Percentiles rank a stretch among this genome's conserved stretches.
These are phyloP conservation scores for Petrolisthes manimaculis DNA, from an alignment of 2,888 invertebrate species.

Conservation along the genomic window DNA sequence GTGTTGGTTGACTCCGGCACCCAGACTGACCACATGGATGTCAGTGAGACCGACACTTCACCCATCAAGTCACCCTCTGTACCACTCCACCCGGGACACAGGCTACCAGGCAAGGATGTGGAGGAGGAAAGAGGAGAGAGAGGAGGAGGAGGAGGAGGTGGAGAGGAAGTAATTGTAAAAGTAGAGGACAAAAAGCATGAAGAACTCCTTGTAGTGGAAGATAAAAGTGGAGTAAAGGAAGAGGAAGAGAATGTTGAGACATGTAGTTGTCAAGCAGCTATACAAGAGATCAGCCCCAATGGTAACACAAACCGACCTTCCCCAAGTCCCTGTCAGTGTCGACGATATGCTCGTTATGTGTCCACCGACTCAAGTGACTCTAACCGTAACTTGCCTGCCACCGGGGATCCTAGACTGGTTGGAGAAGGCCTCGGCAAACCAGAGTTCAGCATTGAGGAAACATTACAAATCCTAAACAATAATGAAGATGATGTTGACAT, in stretches of 20 bases:
- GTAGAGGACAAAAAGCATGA: slow-evolving; percentile 40
- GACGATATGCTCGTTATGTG: slow-evolving; percentile 36
- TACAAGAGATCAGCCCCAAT: slow-evolving; percentile 52
- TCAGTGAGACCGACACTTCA: slow-evolving; percentile 74
- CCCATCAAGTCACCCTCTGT: slow-evolving; percentile 52
- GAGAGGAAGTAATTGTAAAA: background rate
- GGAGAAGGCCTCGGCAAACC: slow-evolving; percentile 42
- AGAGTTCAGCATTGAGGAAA: slow-evolving; percentile 61
- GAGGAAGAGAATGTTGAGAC: slow-evolving; percentile 72
- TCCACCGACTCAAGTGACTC: slow-evolving; percentile 66
- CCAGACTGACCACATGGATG: slow-evolving; percentile 78
- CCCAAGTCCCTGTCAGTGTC: slow-evolving; percentile 25
- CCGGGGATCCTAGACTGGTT: slow-evolving; percentile 39
- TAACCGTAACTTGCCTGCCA: slow-evolving; percentile 25
- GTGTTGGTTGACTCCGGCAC: slow-evolving; percentile 75
- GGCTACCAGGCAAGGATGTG: background rate
- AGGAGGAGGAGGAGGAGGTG: slow-evolving; percentile 31
- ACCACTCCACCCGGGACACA: slow-evolving; percentile 42
- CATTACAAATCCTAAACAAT: slow-evolving; percentile 61
- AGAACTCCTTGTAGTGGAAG: background rate
- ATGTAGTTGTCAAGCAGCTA: slow-evolving; percentile 25
- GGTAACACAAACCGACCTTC: slow-evolving; percentile 56
- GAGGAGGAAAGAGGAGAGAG: background rate
- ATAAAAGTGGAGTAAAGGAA: slow-evolving; percentile 32
- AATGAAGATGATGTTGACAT: slow-evolving; percentile 63